Evolutionary conservation across 2,113 vertebrate genomes (phyloP), one percentile per base, ranked within the genome.

Genomic region (Ceuthmochares aereus): DNA sequence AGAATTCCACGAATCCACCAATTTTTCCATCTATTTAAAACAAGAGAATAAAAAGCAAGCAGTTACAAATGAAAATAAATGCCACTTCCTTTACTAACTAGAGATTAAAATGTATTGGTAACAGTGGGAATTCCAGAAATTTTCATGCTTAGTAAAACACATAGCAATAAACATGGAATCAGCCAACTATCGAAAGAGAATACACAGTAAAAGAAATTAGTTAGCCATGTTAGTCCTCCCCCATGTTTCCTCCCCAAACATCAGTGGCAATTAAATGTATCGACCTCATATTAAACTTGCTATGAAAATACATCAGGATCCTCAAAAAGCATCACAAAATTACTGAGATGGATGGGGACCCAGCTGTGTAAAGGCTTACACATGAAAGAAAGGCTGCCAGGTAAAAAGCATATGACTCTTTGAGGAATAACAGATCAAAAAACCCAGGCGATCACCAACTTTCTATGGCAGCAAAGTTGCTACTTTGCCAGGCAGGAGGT

Each of bases 1-100:
- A 99, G 98, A 97, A 99, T 99, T 40, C 99, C 99, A 96, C 99
- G 99, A 96, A 99, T 99, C 99, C 99, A 99, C 99, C 99, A 99
- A 89, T 99, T 99, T 97, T 99, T 99, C 99, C 99, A 99, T 96
- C 99, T 99, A 96, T 64, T 1, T 19, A 78, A 76, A 85, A 72
- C 34, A 74, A 18, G 42, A 79, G 5, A 58, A 68, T 10, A 83
- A 60, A 85, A 64, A 27, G 20, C 10, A 84, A 77, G 19, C 10
- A 59, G 37, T 88, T 90, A 81, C 4, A 67, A 59, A 58, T 16
- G 3, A 73, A 91, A 85, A 70, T 16, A 58, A 88, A 55, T 56
- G 23, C 2, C 2, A 74, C 25, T 67, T 89, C 37, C 51, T 90
- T 45, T 73, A 40, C 45, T 88, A 69, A 58, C 4, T 72, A 18